These are phyloP conservation scores for Caracal caracal DNA, from an alignment of 2,113 vertebrate genomes.

Conservation along the genomic window DNA sequence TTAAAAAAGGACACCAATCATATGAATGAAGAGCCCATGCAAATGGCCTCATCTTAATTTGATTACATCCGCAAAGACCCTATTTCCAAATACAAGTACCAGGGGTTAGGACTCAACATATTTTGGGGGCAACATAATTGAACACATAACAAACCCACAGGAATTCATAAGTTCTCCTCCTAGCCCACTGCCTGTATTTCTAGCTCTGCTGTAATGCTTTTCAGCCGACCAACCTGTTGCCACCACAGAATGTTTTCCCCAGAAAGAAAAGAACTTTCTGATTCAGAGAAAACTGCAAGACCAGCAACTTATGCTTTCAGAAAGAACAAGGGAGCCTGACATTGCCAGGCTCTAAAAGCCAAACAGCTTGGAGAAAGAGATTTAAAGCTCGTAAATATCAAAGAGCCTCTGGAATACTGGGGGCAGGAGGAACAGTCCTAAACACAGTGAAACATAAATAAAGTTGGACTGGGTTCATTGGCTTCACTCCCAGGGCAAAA, in stretches of 20 bases:
- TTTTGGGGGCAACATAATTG: neutral
- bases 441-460: slow-evolving; percentile 68
- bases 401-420: slow-evolving; percentile 45
- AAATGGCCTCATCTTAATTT: neutral
- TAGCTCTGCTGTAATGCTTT: neutral
- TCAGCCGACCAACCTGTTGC: neutral
- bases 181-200: neutral
- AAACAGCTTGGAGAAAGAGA: slow-evolving; percentile 68
- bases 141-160: neutral
- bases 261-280: slow-evolving; percentile 38
- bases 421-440: slow-evolving; percentile 63
- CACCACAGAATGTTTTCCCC: neutral
- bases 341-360: slow-evolving; percentile 48
- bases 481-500: slow-evolving; percentile 60
- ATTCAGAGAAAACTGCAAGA: slow-evolving; percentile 64
- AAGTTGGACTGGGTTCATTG: slow-evolving; percentile 62
- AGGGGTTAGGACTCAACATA: neutral
- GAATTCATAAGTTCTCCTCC: neutral
- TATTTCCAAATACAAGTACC: neutral
- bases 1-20: neutral
- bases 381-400: slow-evolving; percentile 71
- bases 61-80: neutral
- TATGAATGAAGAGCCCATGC: neutral
- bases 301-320: slow-evolving; percentile 57
- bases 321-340: slow-evolving; percentile 41